Base-by-base conservation (phyloP, 2,888 invertebrate genomes). In the Thereva unica region DNA sequence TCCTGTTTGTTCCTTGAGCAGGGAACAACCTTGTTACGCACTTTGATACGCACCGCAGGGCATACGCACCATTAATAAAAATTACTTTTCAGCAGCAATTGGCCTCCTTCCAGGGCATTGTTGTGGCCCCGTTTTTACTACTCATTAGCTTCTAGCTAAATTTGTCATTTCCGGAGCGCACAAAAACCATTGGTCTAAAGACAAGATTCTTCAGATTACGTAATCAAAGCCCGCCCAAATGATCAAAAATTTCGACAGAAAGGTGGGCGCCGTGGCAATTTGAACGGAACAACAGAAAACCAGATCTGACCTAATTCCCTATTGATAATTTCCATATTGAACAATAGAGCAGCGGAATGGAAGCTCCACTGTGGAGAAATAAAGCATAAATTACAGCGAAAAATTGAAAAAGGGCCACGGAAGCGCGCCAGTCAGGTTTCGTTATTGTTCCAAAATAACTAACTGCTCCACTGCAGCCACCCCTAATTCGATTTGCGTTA, bases 291-390 rank as follows among this genome's bases (percentile, higher is more conserved):
- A 9, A 49, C 7, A 9, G 47, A 7, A 47, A 23, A 38, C 40
- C 61, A 49, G 50, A 61, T 61, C 50, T 8, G 50, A 61, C 50
- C 61, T 61, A 61, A 61, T 61, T 61, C 50, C 40, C 34, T 10
- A 37, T 34, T 23, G 41, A 47, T 40, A 61, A 61, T 61, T 50
- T 61, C 50, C 61, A 61, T 61, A 61, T 61, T 61, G 50, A 61
- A 61, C 61, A 61, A 61, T 61, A 50, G 50, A 38, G 41, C 12
- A 23, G 50, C 2, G 23, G 50, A 47, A 45, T 61, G 61, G 50
- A 40, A 59, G 38, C 61, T 44, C 61, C 23, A 23, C 23, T 2
- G 23, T 23, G n/a, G n/a, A 23, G 23, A 23, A 23, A 61, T 41
- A 49, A 50, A n/a, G 50, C 61, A 61, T 50, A 49, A 61, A 61